Evolutionary conservation across 2,113 vertebrate species (phyloP).

Genomic region (Ageneiosus marmoratus): DNA sequence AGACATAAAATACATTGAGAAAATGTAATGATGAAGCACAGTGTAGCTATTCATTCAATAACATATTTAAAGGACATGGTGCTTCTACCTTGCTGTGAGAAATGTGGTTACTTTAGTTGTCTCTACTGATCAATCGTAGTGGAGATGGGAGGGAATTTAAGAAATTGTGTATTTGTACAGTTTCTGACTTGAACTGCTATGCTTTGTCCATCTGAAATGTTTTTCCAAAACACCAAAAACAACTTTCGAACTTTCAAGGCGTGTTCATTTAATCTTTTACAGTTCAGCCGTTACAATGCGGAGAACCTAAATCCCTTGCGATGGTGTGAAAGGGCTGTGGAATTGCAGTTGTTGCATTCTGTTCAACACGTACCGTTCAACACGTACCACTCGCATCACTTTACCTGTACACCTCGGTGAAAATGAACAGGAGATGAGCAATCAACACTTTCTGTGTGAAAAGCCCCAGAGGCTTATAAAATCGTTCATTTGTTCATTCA

Average conservation of each 20-base stretch:
- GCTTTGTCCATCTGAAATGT: not conserved
- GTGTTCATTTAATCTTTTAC: not conserved
- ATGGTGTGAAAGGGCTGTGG: too few relatives aligned
- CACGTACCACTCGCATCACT: not conserved
- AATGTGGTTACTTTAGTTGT: not conserved
- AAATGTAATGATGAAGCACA: not conserved
- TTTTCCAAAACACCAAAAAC: not conserved
- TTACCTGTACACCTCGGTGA: not conserved
- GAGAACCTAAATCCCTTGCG: not conserved
- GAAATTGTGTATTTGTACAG: not conserved
- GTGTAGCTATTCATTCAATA: not conserved
- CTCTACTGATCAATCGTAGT: not conserved
- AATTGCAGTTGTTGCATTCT: not conserved
- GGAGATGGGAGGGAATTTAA: not conserved
- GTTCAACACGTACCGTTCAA: not conserved
- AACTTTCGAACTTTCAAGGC: not conserved
- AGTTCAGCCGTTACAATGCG: not conserved
- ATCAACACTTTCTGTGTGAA: not conserved
- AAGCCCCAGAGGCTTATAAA: not conserved
- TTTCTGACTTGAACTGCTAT: not conserved
- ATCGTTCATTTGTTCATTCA: too few relatives aligned
- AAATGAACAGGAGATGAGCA: not conserved
- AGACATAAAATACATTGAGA: not conserved
- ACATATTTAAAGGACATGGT: not conserved
- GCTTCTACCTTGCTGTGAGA: not conserved